Evolutionary conservation across 2,888 invertebrate species (phyloP), one percentile per base, ranked within the genome.

Genomic region (Willowsia nigromaculata): DNA sequence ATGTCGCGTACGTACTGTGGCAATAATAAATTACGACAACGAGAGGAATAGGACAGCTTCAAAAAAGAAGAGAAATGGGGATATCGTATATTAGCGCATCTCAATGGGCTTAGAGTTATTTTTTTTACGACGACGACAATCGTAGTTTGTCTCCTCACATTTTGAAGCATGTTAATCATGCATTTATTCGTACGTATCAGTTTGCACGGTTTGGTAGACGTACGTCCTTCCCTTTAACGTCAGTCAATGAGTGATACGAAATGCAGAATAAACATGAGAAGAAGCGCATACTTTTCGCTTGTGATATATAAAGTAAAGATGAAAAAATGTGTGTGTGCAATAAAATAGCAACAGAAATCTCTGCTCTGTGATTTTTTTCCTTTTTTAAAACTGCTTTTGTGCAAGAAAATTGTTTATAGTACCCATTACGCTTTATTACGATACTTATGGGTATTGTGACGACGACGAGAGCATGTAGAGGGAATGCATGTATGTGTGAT

Each of bases 21-120:
- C 86, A 86, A 78, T 86, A 86, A 86, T 78, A 86, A 86, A 86
- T 86, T 86, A 86, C 78, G 85, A 85, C 80, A 85, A 33, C 65
- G 25, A 47, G 68, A 86, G 85, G 78, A 80, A 78, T 80, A 86
- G 50, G 86, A 86, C 86, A 86, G 86, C 25, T 80, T n/a, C n/a
- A n/a, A n/a, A 1, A 68, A 86, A 86, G 50, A 86, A 78, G 86
- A 86, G 86, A 86, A 86, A 86, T 86, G 86, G 86, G 65, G 65
- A 68, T 85, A 85, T 85, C 85, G 74, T 85, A 85, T 85, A 85
- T 62, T 76, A 85, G 71, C 76, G 85, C 85, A 76, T 86, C 78
- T 56, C 33, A 37, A 80, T 80, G 68, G 33, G 30, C 59, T 68
- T 37, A 47, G 25, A 65, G 65, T 68, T 53, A 30, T 71, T 22